Base-by-base conservation (phyloP, 1,140 invertebrate genomes). In the Anoplophora glabripennis region DNA sequence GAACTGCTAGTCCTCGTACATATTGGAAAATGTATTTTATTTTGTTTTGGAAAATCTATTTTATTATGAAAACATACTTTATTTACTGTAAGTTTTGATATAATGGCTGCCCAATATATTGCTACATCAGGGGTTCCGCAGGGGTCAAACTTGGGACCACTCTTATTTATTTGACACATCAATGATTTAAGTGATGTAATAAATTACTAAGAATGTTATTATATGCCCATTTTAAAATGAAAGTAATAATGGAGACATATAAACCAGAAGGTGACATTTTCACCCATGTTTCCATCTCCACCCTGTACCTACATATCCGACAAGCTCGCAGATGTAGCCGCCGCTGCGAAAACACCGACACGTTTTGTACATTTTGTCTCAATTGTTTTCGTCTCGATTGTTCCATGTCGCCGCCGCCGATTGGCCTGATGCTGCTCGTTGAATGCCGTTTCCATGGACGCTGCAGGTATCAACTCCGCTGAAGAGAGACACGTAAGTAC, bases 401-500 rank as follows among this genome's bases (percentile, higher is more conserved):
- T 70, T 71, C 59, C 69, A 71, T 71, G 69, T 68, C 58, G 60
- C 63, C 49, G 61, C 53, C 36, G 58, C 59, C 61, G 69, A 68
- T 71, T 66, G 63, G 67, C 53, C 48, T 55, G 42, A 57, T 40
- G 56, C 33, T 47, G 38, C 42, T 42, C 52, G 63, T 58, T 51
- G n/a, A n/a, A 53, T 61, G 51, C 44, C 49, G 67, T 69, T 66
- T 56, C 61, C 63, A 69, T 71, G 71, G 65, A 61, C 36, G 55
- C 68, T 65, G 58, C 68, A 75, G 73, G 72, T 64, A 72, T 75
- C 63, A 75, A 73, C 59, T 72, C 73, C 10, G 66, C 72, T 3
- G 73, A 75, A 65, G 73, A 75, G 53, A 66, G 73, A 67, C 73
- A 75, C 66, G 73, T 75, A 64, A 75, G 73, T 75, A 68, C 59